A percentile compares a stretch with the other conserved stretches of the same genome.
Conservation (phyloP, 2,797 vertebrate species). For the Bovichtus diacanthus region DNA sequence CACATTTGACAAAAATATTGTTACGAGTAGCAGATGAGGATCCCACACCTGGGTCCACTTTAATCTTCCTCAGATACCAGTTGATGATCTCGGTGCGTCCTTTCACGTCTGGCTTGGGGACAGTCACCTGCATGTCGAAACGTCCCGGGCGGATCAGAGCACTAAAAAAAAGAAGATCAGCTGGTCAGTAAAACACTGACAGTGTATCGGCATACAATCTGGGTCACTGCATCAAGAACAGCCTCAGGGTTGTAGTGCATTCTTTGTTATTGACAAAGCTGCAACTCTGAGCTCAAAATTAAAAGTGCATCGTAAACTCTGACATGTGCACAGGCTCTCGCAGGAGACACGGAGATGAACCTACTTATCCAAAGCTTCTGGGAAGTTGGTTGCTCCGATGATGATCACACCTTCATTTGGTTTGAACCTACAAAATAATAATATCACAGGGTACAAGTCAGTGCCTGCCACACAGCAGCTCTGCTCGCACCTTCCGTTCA, state of each 20-base stretch:
- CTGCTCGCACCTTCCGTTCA: neutral
- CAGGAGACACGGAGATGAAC: conserved; percentile 66
- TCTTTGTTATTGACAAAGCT: neutral
- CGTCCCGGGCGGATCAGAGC: conserved; percentile 96
- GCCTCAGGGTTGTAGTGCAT: neutral
- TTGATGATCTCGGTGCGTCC: conserved; percentile 98
- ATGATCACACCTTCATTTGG: conserved; percentile 98
- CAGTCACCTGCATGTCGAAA: conserved; percentile 99
- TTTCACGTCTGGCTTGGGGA: conserved; percentile 96
- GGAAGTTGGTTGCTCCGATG: conserved; percentile 98
- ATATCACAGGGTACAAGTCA: conserved; percentile 8
- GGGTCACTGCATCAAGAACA: neutral
- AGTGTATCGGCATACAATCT: neutral
- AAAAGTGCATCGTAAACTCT: neutral
- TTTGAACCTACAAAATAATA: conserved; percentile 89
- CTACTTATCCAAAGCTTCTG: conserved; percentile 98
- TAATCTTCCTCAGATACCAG: conserved; percentile 98
- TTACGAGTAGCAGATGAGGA: neutral
- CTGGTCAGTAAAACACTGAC: neutral
- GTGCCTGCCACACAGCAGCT: neutral
- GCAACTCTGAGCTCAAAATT: neutral
- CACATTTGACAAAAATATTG: neutral
- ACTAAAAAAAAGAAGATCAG: conserved; percentile 70
- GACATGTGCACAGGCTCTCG: neutral
- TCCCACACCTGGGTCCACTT: conserved; percentile 88